Percentiles rank a stretch among this genome's conserved stretches.
These are phyloP conservation scores for Erpornis zantholeuca DNA, from an alignment of 2,113 vertebrate species.

Conservation along the genomic window DNA sequence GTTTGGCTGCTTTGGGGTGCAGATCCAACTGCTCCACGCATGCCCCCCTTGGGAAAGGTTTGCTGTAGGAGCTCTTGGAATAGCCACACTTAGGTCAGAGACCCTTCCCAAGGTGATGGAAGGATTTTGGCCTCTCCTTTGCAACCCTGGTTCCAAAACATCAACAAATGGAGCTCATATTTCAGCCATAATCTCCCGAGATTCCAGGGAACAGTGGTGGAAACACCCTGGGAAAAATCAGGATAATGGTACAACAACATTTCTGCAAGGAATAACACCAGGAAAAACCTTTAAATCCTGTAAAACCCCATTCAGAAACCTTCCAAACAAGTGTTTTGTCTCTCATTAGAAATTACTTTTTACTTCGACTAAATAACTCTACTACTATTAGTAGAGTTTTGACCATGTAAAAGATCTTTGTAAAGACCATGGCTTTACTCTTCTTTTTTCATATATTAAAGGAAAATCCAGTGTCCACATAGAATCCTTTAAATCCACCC, in stretches of 20 bases:
- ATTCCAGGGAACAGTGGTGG: neutral
- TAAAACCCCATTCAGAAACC: neutral
- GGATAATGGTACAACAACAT: neutral
- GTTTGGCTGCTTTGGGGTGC: neutral
- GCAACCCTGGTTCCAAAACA: neutral
- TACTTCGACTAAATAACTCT: neutral
- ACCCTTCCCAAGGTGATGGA: neutral
- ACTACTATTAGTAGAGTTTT: too few species aligned
- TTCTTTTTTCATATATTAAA: neutral
- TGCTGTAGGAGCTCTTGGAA: neutral
- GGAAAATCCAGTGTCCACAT: fast-evolving
- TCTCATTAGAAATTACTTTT: neutral
- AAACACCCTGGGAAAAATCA: neutral
- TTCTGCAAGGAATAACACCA: neutral
- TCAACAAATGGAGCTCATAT: neutral
- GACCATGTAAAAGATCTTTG: too few species aligned
- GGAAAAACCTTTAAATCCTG: neutral
- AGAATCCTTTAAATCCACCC: neutral
- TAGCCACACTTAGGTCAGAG: neutral
- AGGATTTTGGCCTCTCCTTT: neutral
- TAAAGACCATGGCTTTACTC: neutral
- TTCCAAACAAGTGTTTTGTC: neutral
- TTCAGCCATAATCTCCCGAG: neutral
- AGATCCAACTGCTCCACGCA: fast-evolving
- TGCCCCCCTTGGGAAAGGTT: neutral